Evolutionary conservation across 2,113 vertebrate species (phyloP), one percentile per base, ranked within the genome.

Genomic region (Ginglymostoma cirratum): DNA sequence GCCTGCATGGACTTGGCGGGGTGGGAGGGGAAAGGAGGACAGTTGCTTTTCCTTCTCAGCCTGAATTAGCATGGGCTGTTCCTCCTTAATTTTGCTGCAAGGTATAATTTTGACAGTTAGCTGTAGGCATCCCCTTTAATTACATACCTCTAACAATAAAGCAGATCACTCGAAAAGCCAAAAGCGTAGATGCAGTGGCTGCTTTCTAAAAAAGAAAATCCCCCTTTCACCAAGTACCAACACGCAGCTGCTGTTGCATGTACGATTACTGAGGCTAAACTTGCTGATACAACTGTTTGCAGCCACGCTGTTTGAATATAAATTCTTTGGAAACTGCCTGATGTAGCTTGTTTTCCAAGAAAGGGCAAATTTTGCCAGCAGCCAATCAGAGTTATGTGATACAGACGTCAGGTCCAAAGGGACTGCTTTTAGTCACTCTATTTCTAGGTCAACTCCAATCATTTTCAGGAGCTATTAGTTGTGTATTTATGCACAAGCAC

Each of bases 401-500:
- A 48, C 94, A 95, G 67, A 34, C 52, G 45, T 69, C 69, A 72
- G 27, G 14, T 95, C 42, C 94, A 52, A n/a, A 27, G 67, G 61
- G 69, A 12, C 86, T 89, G 86, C 45, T 23, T 89, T 89, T 89
- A 48, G 86, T 89, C 86, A 30, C 87, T 23, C 55, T 90, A 52
- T n/a, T 89, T 96, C 95, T 96, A 96, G 96, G 96, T 45, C 96
- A 96, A 96, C 86, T 97, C 70, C 70, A 95, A 66, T 96, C 87
- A 96, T 96, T 96, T 97, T 96, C 96, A 96, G 97, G 96, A 94
- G 66, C 93, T 94, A 94, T 94, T 96, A 96, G 96, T 96, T 96
- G 97, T 97, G 97, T 97, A 98, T 98, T 98, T 98, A 97, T 97
- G 97, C 96, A 97, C 98, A 97, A 98, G 97, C 98, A 98, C 97